phyloP scores from a whole-genome alignment of 2,797 vertebrate genomes.

The Pangasius larnaudii region DNA sequence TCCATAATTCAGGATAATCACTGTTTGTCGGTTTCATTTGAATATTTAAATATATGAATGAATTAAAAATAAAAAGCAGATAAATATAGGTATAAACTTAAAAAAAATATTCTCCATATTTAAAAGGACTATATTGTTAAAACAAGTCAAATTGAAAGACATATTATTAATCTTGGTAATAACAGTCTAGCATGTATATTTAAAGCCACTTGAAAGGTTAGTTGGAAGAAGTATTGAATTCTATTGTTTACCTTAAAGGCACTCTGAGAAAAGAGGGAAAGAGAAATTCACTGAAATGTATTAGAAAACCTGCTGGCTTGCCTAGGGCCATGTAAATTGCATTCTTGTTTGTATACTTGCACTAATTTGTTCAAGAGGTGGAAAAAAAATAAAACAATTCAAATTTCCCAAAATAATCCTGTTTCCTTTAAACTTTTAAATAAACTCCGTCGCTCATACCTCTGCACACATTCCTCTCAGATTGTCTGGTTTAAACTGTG shows the following conservation, averaged over 20 bases:
- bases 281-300: constrained; percentile 4
- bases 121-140: neutral
- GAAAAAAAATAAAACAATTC: constrained; percentile 12
- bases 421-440: neutral
- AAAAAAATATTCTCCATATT: neutral
- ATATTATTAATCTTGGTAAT: neutral
- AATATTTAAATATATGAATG: neutral
- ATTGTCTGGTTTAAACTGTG: neutral
- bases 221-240: neutral
- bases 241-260: neutral
- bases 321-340: neutral
- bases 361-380: constrained; percentile 13
- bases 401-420: neutral
- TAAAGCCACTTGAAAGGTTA: neutral
- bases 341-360: neutral
- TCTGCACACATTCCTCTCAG: neutral
- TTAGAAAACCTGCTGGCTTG: neutral
- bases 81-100: neutral
- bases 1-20: neutral
- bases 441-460: neutral
- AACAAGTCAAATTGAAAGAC: neutral
- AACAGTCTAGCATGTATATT: neutral
- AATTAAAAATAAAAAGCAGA: neutral
- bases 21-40: no score
- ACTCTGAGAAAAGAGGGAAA: neutral